Evolutionary conservation across 1,140 invertebrate genomes (phyloP), one percentile per base, ranked within the genome.

Genomic region (Rhagoletis zephyria): DNA sequence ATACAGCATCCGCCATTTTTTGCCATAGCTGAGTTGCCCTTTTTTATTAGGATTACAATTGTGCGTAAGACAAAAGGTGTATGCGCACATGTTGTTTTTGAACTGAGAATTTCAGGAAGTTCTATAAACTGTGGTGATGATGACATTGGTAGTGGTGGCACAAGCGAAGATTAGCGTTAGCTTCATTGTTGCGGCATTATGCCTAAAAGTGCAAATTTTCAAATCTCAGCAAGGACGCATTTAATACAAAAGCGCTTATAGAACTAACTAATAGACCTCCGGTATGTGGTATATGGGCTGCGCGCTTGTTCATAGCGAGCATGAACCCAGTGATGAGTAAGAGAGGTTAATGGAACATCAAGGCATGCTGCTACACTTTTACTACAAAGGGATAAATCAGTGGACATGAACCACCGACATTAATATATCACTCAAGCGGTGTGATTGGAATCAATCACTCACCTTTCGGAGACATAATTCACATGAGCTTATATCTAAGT

Each of bases 161-260:
- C 14, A n/a, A 9, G 40, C 67, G 19, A 3, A 45, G 19, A 4
- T 5, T 45, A 16, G 48, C 30, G 30, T 30, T 30, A 30, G 30
- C 30, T 6, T 51, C n/a, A 6, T 81, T 51, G 74, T 81, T 56
- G 74, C 3, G 12, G 61, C 16, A 5, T 81, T 51, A 81, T 40
- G 48, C 48, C 48, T n/a, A 51, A 56, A 56, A 74, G 67, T 56
- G 74, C 74, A 81, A 45, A 30, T 59, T n/a, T 59, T 81, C 1
- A 81, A 81, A 81, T 81, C 74, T 56, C 74, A 81, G 74, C 74
- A 56, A 81, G 74, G 74, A 81, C 74, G 56, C 16, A 56, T 81
- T 81, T 81, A 56, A 81, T 81, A 81, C 40, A 81, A 81, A 81
- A 81, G 74, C 74, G 74, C 74, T 48, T 48, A 81, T 30, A 48